Base-by-base conservation (phyloP, 2,113 vertebrate species). In the Actenoides hombroni region DNA sequence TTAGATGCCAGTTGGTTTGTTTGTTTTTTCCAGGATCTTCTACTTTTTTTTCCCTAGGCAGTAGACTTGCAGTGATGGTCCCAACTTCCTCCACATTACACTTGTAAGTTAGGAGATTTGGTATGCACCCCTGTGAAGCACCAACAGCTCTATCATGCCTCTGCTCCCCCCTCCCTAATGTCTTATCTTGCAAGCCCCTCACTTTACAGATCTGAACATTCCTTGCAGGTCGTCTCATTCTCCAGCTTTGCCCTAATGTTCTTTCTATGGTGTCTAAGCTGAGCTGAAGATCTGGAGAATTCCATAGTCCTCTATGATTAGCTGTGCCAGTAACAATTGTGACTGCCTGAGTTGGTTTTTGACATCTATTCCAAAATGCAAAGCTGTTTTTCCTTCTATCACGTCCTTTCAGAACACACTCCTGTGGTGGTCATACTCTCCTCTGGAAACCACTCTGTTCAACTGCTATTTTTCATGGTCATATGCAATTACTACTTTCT, bases 351-450 rank as follows among this genome's bases (percentile, higher is more conserved):
- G 46, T 44, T 96, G 71, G 5, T 64, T 93, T 88, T 65, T 90
- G 63, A 80, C 24, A 83, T 90, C 86, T 77, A 35, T 88, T 92
- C 75, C 85, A 93, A 80, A 89, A 87, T 74, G 26, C 40, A 77
- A 94, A 86, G 49, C 46, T 86, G 37, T 39, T 93, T 94, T 93
- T 75, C 56, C 88, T 94, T 92, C 75, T 92, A 88, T 85, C 70
- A 73, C 90, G 95, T 96, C 86, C 51, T 83, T 94, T 95, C 84
- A 87, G 86, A 96, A 83, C 53, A 83, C 31, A 46, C 39, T 95
- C 77, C 88, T 91, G 61, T 88, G 73, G 51, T 88, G 12, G 29
- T 84, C 81, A 10, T 86, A 4, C 12, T 19, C 48, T 91, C 48
- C 86, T 84, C 60, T 92, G 89, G 77, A 95, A 96, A 86, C 68